Percentiles rank a stretch among this genome's conserved stretches.
phyloP scores from a whole-genome alignment of 1,140 invertebrate genomes.

The Orchestia grillus region DNA sequence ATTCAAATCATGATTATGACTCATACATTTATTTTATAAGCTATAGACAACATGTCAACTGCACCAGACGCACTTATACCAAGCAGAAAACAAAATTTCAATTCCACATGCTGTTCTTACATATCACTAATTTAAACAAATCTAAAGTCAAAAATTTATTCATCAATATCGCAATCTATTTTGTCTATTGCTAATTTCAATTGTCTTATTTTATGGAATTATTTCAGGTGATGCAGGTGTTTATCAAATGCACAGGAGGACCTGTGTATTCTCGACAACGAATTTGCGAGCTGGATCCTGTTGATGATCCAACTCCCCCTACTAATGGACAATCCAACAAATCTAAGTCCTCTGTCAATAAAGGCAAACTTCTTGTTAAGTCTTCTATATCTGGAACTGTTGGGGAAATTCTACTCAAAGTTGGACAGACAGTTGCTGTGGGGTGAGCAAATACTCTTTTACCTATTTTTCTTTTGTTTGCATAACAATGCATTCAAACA shows the following conservation, averaged over 20 bases:
- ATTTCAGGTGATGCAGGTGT: conserved; percentile 42
- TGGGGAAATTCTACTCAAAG: background rate
- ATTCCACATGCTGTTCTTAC: no score
- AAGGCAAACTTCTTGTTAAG: conserved; percentile 3
- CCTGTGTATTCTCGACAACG: conserved; percentile 25
- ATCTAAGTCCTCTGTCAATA: background rate
- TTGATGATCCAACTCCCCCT: background rate
- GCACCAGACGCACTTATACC: no score
- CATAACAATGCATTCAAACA: background rate
- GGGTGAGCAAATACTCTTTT: background rate
- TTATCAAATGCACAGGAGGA: conserved; percentile 18
- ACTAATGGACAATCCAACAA: background rate
- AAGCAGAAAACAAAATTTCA: no score
- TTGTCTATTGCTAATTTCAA: no score
- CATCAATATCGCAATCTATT: no score
- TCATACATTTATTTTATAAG: no score
- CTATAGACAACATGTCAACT: no score
- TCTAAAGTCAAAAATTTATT: no score
- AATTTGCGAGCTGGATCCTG: background rate
- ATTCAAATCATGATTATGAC: no score
- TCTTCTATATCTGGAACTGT: conserved; percentile 15
- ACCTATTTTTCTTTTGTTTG: background rate
- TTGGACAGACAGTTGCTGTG: background rate
- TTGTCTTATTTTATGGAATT: no score
- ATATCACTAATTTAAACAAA: no score